Evolutionary conservation across 2,113 vertebrate species (phyloP), one percentile per base, ranked within the genome.

Genomic region (Lonchura striata): DNA sequence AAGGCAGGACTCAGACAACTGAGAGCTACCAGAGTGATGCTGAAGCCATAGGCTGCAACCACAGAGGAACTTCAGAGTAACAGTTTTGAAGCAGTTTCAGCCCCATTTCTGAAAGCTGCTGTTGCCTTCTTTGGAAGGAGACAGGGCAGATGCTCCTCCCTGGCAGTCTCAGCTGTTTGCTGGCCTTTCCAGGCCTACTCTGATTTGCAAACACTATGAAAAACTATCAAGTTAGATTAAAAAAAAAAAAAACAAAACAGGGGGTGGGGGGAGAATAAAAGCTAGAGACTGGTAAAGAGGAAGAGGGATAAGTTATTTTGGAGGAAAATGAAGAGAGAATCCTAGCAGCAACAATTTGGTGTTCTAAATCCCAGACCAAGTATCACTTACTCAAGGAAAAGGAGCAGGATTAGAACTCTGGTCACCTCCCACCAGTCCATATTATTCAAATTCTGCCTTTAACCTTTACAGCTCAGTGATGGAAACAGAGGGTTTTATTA

Each of bases 371-470:
- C 31, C 46, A 63, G 37, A n/a, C 14, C 0, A 0, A n/a, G 35
- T 4, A 19, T 35, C 14, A 12, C 8, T 80, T 44, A 47, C 22
- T 13, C 0, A 1, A 49, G 19, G 13, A 56, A 69, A 49, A 60
- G 31, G 27, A 88, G 23, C 12, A 60, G 23, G 24, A 41, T 0
- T 0, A 47, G 31, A 81, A 74, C 7, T 8, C 28, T 1, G 0
- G 16, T 35, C 0, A 0, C 8, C 13, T 74, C 17, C 17, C 42
- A 28, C 1, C 4, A 77, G 30, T 15, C 11, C 28, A 11, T 66
- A 3, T 65, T 65, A 61, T 3, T 44, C 0, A 0, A 64, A 44
- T 42, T 86, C 60, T 87, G 35, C 25, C 16, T 33, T 76, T 63
- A 49, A n/a, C n/a, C 18, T 81, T 35, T 47, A 37, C 25, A 50